Conservation (phyloP, 2,113 vertebrate genomes). For the Ceuthmochares aereus region DNA sequence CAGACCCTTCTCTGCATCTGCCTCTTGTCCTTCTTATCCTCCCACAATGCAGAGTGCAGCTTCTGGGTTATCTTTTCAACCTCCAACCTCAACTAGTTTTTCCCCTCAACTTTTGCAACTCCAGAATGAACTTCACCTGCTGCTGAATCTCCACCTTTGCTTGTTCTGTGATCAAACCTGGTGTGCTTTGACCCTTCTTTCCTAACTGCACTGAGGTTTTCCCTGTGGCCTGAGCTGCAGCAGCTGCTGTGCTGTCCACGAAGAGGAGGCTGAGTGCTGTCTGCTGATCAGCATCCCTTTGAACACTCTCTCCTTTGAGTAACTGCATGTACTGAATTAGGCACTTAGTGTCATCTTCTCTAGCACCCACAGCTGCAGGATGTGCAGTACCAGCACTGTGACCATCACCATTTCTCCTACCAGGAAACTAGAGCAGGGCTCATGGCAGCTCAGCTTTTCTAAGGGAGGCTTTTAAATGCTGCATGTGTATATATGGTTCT, state of each 20-base stretch:
- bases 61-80: not conserved
- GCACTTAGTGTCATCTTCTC: not conserved
- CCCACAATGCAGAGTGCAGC: not conserved
- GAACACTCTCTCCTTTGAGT: not conserved
- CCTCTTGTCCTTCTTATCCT: not conserved
- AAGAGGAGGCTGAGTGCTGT: not conserved
- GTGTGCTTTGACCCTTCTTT: not conserved
- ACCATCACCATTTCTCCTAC: not conserved
- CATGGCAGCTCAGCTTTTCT: not conserved
- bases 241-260: not conserved
- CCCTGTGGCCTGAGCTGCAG: not conserved
- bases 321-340: not conserved
- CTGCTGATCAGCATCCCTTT: not conserved
- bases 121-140: not conserved
- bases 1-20: not conserved
- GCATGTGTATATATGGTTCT: not conserved
- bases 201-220: accelerated
- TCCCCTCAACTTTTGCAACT: not conserved
- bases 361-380: not conserved
- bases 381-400: not conserved
- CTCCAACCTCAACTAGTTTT: not conserved
- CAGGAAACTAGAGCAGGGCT: not conserved
- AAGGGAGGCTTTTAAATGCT: not conserved
- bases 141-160: not conserved
- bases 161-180: not conserved